Percentiles rank a stretch among this genome's conserved stretches.
Conservation (phyloP, 2,888 invertebrate species). For the Globia sparganii region DNA sequence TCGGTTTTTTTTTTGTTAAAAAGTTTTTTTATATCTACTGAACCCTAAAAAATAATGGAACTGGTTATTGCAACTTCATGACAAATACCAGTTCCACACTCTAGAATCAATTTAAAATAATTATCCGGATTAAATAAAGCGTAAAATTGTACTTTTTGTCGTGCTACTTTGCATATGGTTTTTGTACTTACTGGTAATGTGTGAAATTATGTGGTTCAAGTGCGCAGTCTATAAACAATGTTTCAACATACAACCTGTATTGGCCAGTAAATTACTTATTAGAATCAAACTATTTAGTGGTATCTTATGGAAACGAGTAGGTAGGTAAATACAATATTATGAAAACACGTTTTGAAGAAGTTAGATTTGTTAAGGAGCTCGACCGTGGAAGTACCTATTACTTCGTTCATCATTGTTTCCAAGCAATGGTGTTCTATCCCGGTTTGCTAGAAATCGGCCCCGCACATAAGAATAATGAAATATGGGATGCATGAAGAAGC, state of each 20-base stretch:
- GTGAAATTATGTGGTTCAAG: constrained; percentile 3
- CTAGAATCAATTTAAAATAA: not conserved
- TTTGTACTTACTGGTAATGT: not conserved
- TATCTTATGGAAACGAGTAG: not conserved
- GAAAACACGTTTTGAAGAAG: not conserved
- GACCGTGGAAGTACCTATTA: no score
- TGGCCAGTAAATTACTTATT: not conserved
- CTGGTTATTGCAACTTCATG: not conserved
- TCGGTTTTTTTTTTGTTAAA: no score
- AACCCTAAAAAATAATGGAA: not conserved
- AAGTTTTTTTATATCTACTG: no score
- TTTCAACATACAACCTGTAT: not conserved
- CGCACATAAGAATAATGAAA: no score
- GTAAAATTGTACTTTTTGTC: constrained; percentile 4
- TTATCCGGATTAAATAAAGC: not conserved
- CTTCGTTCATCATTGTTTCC: not conserved
- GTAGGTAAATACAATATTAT: not conserved
- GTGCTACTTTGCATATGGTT: not conserved
- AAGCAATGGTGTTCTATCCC: not conserved
- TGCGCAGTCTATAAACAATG: not conserved
- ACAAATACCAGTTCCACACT: not conserved
- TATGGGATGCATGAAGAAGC: no score
- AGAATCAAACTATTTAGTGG: not conserved
- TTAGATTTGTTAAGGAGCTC: not conserved
- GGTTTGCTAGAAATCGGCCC: not conserved